A percentile compares a stretch with the other conserved stretches of the same genome.
Evolutionary conservation across 2,797 vertebrate genomes (phyloP).

Genomic region (Scarus forsteni): DNA sequence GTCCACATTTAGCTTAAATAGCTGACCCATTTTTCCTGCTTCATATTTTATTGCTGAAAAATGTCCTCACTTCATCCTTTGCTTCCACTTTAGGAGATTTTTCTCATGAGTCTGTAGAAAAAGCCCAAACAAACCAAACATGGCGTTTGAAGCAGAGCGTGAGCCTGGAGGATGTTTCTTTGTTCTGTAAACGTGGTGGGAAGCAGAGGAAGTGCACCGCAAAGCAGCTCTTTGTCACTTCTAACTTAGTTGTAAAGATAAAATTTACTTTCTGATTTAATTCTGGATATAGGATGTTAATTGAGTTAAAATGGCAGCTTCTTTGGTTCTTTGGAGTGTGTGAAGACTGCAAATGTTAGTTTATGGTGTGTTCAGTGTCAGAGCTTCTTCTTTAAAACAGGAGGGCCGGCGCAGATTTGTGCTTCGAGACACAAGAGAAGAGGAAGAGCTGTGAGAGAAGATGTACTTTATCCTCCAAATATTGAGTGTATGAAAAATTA

Average conservation of each 20-base stretch:
- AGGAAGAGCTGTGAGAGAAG: background rate
- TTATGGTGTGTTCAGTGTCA: background rate
- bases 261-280: conserved; percentile 13
- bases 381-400: conserved; percentile 2
- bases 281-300: background rate
- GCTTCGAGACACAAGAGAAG: conserved; percentile 4
- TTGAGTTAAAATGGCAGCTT: too few species aligned
- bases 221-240: conserved; percentile 37
- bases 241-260: conserved; percentile 19
- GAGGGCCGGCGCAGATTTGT: conserved; percentile 13
- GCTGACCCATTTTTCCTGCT: background rate
- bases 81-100: conserved; percentile 7
- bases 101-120: conserved; percentile 6
- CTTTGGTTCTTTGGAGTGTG: background rate
- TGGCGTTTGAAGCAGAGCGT: conserved; percentile 14
- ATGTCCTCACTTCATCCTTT: background rate
- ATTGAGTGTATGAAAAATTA: conserved; percentile 10
- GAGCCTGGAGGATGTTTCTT: conserved; percentile 41
- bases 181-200: conserved; percentile 26
- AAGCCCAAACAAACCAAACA: conserved; percentile 6
- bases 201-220: background rate
- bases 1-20: conserved; percentile 8
- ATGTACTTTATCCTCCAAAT: background rate
- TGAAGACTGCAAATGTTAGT: conserved; percentile 28
- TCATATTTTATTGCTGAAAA: background rate